A percentile compares a stretch with the other conserved stretches of the same genome.
phyloP scores from a whole-genome alignment of 2,797 vertebrate genomes.

The Dendrocincla tyrannina region DNA sequence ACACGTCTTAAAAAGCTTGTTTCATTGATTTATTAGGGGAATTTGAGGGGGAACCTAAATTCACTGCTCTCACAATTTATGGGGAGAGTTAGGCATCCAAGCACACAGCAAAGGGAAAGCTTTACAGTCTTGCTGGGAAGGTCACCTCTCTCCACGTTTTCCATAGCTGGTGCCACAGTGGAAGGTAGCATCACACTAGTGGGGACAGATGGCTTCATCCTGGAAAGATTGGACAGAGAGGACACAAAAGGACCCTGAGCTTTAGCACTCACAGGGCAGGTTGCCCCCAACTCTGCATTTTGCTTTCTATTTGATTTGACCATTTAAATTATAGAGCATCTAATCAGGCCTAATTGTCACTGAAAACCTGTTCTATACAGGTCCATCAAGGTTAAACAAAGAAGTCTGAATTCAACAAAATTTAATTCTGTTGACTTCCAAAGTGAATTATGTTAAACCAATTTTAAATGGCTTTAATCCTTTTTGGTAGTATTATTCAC shows the following conservation, averaged over 20 bases:
- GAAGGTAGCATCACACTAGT: accelerated
- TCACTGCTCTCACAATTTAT: neutral
- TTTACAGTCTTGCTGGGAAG: neutral
- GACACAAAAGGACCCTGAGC: neutral
- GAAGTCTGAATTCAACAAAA: neutral
- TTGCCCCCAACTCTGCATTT: neutral
- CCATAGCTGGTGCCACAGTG: neutral
- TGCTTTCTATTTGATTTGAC: neutral
- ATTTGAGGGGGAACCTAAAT: neutral
- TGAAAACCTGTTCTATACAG: neutral
- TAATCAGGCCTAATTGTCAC: neutral
- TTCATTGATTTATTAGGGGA: neutral
- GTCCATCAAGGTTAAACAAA: neutral
- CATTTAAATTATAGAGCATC: neutral
- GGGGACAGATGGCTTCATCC: neutral
- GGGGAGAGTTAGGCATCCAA: neutral
- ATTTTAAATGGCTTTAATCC: neutral
- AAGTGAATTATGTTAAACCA: neutral
- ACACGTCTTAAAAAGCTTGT: neutral
- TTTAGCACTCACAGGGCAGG: neutral
- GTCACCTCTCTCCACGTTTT: neutral
- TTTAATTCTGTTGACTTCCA: neutral
- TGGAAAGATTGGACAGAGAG: accelerated
- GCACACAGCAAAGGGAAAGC: neutral
- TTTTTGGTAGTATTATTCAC: neutral